A percentile compares a stretch with the other conserved stretches of the same genome.
phyloP scores from a whole-genome alignment of 2,888 invertebrate species.

The Bembecia ichneumoniformis region DNA sequence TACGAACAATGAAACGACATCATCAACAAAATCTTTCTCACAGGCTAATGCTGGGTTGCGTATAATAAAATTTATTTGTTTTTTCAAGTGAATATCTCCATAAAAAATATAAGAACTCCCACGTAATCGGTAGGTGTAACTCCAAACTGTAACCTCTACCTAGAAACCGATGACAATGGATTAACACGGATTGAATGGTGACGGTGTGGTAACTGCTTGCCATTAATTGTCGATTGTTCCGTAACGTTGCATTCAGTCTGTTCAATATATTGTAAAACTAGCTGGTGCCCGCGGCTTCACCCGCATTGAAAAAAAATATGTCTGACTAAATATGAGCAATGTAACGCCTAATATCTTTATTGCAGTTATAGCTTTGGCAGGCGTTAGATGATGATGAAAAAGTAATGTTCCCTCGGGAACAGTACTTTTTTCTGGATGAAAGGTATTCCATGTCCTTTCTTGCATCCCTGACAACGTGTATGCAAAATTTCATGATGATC shows the following conservation, averaged over 20 bases:
- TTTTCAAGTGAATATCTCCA: neutral
- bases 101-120: neutral
- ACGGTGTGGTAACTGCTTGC: slow-evolving; percentile 22
- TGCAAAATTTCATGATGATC: no score
- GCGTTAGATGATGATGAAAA: no score
- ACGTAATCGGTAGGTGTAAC: neutral
- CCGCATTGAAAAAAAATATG: neutral
- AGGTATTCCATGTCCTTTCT: no score
- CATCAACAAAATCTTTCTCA: neutral
- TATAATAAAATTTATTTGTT: neutral
- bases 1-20: neutral
- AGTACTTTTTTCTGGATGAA: no score
- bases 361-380: no score
- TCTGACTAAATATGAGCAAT: neutral
- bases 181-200: slow-evolving; percentile 18
- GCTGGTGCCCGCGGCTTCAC: no score
- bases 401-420: no score
- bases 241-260: slow-evolving; percentile 12
- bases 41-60: neutral
- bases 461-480: no score
- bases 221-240: slow-evolving; percentile 41
- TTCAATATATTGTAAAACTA: neutral
- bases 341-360: no score
- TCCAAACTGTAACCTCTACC: slow-evolving; percentile 6
- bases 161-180: slow-evolving; percentile 30